Base-by-base conservation (phyloP, 2,797 vertebrate species). In the Alca torda region DNA sequence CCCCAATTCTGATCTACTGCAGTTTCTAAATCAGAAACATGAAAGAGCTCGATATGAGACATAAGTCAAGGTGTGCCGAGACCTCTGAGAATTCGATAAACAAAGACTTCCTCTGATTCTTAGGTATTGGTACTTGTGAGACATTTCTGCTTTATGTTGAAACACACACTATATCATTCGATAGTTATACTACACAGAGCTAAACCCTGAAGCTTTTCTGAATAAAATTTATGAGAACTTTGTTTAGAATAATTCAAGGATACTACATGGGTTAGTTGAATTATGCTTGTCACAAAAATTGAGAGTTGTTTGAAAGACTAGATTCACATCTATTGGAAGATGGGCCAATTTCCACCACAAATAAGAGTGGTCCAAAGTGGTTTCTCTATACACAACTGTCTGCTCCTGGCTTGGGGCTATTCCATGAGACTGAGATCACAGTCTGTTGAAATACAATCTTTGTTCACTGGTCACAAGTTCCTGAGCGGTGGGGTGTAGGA, bases 111-210 rank as follows among this genome's bases (percentile, higher is more conserved):
- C 45, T 70, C 75, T 48, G 45, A 78, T 50, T 91, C 20, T 14
- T 10, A 20, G 45, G 16, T 46, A 81, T 35, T 19, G 23, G 10
- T 50, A 4, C 70, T 63, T 39, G 46, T 37, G 74, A 68, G 74
- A 35, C 7, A 18, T 39, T 87, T 83, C 67, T 84, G 24, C 35
- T 79, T 67, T 19, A 8, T 39, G 37, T 35, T 63, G 69, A 33
- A 83, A 24, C 16, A 39, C 20, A 20, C 6, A 25, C 21, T 13
- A 2, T 33, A 3, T 0, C 30, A 81, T n/a, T 69, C 1, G 0
- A 81, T 3, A 76, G 39, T 9, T 37, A 0, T 43, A 35, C 8
- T 24, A 13, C 31, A 48, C 46, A 54, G 10, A 56, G 24, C 16
- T 53, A 70, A 83, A 51, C 46, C 37, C n/a, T 43, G 26, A 33